phyloP scores from a whole-genome alignment of 2,888 invertebrate species.

The Malachius bipustulatus region DNA sequence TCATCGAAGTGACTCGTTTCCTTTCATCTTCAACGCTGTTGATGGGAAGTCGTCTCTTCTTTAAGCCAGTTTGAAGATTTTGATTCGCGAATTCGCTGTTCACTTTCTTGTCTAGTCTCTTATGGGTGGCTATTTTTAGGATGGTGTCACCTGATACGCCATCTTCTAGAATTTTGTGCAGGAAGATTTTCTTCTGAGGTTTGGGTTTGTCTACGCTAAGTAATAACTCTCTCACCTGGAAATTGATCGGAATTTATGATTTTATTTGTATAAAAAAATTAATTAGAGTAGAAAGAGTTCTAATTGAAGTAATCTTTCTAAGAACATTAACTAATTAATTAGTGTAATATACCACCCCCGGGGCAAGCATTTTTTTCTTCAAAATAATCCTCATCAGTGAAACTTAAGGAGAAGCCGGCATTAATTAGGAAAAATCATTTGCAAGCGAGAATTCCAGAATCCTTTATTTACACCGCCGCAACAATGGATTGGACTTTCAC shows the following conservation, averaged over 20 bases:
- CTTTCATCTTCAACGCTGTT: slow-evolving; percentile 8
- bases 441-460: too few species aligned
- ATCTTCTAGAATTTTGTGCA: slow-evolving; percentile 19
- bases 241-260: background rate
- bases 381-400: too few species aligned
- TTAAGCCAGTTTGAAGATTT: background rate
- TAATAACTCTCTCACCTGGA: slow-evolving; percentile 24
- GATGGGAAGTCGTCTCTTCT: background rate
- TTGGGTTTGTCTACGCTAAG: slow-evolving; percentile 24
- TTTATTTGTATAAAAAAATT: slow-evolving; percentile 3
- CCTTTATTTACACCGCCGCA: too few species aligned
- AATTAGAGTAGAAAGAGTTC: slow-evolving; percentile 1
- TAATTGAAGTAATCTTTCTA: too few species aligned
- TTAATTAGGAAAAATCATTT: too few species aligned
- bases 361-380: too few species aligned
- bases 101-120: background rate
- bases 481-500: too few species aligned
- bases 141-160: slow-evolving; percentile 16
- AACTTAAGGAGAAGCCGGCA: too few species aligned
- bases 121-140: slow-evolving; percentile 7
- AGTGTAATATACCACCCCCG: too few species aligned
- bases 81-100: background rate
- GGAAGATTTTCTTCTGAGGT: slow-evolving; percentile 19
- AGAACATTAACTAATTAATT: too few species aligned
- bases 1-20: slow-evolving; percentile 6